phyloP scores from a whole-genome alignment of 2,888 invertebrate genomes.

The Sclerodermus sp. region DNA sequence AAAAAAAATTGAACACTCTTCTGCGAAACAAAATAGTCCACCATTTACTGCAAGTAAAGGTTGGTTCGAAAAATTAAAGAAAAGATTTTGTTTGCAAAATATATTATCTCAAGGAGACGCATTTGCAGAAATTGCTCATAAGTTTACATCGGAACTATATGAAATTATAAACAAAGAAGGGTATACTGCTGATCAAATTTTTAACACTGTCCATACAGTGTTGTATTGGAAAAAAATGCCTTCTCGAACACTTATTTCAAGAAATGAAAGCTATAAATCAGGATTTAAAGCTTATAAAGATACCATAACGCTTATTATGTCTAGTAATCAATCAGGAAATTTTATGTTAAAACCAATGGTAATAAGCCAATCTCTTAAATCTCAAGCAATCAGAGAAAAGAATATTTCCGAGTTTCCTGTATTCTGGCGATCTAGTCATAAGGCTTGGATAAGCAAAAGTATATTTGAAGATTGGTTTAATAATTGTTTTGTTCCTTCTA shows the following conservation, averaged over 20 bases:
- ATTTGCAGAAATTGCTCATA: constrained; percentile 18
- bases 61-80: constrained; percentile 24
- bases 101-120: constrained; percentile 24
- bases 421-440: constrained; percentile 27
- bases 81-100: constrained; percentile 20
- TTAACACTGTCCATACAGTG: constrained; percentile 34
- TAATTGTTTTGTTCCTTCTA: constrained; percentile 27
- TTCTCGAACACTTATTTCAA: constrained; percentile 25
- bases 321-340: constrained; percentile 31
- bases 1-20: constrained; percentile 19
- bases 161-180: constrained; percentile 25
- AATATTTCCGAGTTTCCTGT: constrained; percentile 21
- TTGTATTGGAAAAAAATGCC: constrained; percentile 33
- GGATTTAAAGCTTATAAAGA: constrained; percentile 34
- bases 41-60: constrained; percentile 25
- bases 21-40: constrained; percentile 15
- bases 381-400: constrained; percentile 27
- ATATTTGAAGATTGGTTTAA: constrained; percentile 32
- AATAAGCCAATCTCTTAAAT: constrained; percentile 31
- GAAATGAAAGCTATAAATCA: constrained; percentile 23
- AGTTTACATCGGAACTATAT: constrained; percentile 18
- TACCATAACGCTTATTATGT: constrained; percentile 29
- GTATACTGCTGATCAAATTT: constrained; percentile 29
- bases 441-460: constrained; percentile 29
- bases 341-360: constrained; percentile 30